Base-by-base conservation (phyloP, 1,140 invertebrate genomes). In the Heliconius nattereri region DNA sequence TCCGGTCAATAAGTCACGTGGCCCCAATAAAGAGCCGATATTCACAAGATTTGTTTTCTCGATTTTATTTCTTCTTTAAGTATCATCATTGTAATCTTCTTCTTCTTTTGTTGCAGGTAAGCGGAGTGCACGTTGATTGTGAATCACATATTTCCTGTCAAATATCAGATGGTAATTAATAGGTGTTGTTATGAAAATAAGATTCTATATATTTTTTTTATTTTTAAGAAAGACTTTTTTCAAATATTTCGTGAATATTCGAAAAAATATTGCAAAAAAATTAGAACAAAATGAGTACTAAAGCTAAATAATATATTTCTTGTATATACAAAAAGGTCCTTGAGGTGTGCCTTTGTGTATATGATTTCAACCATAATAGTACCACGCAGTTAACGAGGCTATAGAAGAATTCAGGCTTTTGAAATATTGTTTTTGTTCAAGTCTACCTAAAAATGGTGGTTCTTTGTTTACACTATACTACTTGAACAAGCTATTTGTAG, bases 71-170 rank as follows among this genome's bases (percentile, higher is more conserved):
- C 29, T 32, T 75, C 54, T 37, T 66, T 73, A 74, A 77, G 77
- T 73, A 73, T 80, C 66, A 49, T 73, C 29, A 32, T 73, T 73
- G 19, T 52, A 78, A 26, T 70, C 60, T 78, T 78, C 70, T 83
- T 29, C 49, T 86, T 85, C 81, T 80, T 87, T 90, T 89, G 85
- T 91, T 89, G 79, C 82, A 90, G 89, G 88, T 90, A 90, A 89
- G 88, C 85, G 79, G 3, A 16, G 40, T 60, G 0, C 11, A 23
- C n/a, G 8, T 23, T 66, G 60, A 66, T 26, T 16, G 45, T 71
- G 26, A 20, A 40, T 60, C 81, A 84, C 78, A 73, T 20, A 82
- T 83, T 85, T 82, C 84, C 85, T 71, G 52, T 71, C 60, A n/a
- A 13, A 71, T 70, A 76, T 81, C 78, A 83, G 78, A 79, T 85